phyloP scores from a whole-genome alignment of 2,888 invertebrate species.

The Chromoteleia sp. region DNA sequence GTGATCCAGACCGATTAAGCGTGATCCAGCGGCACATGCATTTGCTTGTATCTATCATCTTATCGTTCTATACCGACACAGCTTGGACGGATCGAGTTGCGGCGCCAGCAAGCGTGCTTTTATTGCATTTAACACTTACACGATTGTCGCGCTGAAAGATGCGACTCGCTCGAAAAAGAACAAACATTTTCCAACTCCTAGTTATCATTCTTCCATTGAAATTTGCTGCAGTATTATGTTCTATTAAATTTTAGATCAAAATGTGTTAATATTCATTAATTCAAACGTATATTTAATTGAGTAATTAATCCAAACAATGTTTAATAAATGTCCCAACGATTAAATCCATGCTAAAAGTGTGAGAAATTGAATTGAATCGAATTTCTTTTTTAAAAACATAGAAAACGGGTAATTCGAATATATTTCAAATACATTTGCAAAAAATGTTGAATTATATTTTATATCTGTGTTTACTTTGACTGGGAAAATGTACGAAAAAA shows the following conservation, averaged over 20 bases:
- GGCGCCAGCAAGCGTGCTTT: conserved; percentile 42
- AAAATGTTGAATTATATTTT: no score
- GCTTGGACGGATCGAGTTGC: conserved; percentile 43
- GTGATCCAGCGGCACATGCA: conserved; percentile 23
- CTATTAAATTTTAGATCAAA: not conserved
- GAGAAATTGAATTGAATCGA: no score
- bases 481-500: no score
- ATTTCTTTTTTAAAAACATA: no score
- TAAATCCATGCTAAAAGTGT: no score
- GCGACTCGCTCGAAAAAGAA: conserved; percentile 64
- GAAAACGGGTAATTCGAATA: no score
- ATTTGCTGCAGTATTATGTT: not conserved
- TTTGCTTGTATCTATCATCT: conserved; percentile 43
- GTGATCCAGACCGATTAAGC: conserved; percentile 13
- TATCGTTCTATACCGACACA: conserved; percentile 26
- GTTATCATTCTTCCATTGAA: not conserved
- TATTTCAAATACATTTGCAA: no score
- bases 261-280: no score
- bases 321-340: no score
- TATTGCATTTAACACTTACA: conserved; percentile 42
- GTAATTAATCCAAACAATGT: no score
- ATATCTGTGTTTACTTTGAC: no score
- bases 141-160: conserved; percentile 39
- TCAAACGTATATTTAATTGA: no score
- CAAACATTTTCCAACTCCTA: conserved; percentile 13